These are phyloP conservation scores for Caenorhabditis japonica DNA, from an alignment of 2,888 invertebrate species.

Conservation along the genomic window DNA sequence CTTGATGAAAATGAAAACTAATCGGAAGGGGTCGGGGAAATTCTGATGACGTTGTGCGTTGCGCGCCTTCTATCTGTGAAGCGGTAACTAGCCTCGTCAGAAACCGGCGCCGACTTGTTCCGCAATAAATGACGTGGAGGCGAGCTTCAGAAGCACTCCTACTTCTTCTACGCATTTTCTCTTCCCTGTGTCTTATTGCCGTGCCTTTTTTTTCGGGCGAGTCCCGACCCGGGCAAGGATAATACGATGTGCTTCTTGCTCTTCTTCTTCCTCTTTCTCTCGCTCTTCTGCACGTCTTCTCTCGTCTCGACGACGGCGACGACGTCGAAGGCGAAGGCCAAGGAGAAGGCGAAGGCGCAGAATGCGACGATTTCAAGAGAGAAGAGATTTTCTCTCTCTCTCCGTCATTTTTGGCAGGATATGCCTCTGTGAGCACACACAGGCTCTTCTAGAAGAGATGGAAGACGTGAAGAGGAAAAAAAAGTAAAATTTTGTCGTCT, in stretches of 20 bases:
- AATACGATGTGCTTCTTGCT: slow-evolving; percentile 44
- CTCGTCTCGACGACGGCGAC: slow-evolving; percentile 3
- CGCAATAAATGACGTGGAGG: slow-evolving; percentile 15
- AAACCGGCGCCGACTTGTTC: no score
- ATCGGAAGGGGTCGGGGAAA: not conserved
- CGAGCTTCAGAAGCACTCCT: not conserved
- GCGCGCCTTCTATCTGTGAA: no score
- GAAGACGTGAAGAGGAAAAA: slow-evolving; percentile 8
- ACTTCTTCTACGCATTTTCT: slow-evolving; percentile 4
- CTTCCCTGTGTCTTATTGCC: no score
- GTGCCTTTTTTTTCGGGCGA: no score
- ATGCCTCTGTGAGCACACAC: slow-evolving; percentile 16
- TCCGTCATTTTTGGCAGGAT: slow-evolving; percentile 18
- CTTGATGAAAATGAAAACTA: no score
- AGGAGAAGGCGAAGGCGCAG: slow-evolving; percentile 1
- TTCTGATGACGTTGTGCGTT: no score
- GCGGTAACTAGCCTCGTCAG: no score
- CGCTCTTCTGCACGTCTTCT: slow-evolving; percentile 8
- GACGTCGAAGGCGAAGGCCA: no score
- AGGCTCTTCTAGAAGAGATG: slow-evolving; percentile 8
- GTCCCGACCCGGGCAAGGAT: slow-evolving; percentile 15
- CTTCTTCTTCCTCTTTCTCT: slow-evolving; percentile 2
- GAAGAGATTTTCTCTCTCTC: slow-evolving; percentile 25
- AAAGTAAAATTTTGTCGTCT: no score
- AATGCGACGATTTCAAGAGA: slow-evolving; percentile 32